Evolutionary conservation across 64 coral and sea anemone genomes (phyloP).

Genomic region (Pocillopora damicornis): DNA sequence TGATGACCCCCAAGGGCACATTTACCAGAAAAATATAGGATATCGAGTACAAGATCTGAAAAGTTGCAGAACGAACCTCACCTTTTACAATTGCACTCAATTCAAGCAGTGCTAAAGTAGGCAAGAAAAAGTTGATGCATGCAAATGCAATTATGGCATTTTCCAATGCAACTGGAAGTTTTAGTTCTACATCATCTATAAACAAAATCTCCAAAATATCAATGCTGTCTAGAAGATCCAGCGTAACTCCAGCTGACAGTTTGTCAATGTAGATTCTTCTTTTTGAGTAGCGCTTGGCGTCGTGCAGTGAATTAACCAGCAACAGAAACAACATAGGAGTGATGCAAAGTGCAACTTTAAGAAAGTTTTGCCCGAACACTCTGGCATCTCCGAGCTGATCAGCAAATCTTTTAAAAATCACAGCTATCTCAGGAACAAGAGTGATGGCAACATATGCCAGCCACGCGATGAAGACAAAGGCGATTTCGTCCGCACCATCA

Average conservation of each 20-base stretch:
- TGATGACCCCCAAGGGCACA: conserved; percentile 67
- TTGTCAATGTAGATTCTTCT: conserved; percentile 77
- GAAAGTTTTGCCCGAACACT: conserved; percentile 76
- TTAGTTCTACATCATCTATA: conserved; percentile 49
- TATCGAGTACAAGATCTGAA: conserved; percentile 67
- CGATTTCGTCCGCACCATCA: conserved; percentile 73
- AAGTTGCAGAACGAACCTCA: conserved; percentile 46
- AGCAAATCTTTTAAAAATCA: conserved; percentile 89
- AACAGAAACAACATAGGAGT: conserved; percentile 78
- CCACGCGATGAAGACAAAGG: conserved; percentile 88
- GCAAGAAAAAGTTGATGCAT: conserved; percentile 89
- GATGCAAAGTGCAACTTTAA: conserved; percentile 83
- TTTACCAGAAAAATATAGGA: conserved; percentile 85
- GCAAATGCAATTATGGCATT: conserved; percentile 96
- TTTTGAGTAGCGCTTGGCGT: conserved; percentile 45
- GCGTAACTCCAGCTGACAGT: conserved; percentile 67
- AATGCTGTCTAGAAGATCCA: conserved; percentile 92
- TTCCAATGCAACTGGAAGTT: conserved; percentile 51
- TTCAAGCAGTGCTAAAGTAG: conserved; percentile 73
- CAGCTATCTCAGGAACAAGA: conserved; percentile 74
- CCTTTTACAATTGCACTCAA: conserved; percentile 74
- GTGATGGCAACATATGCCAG: conserved; percentile 76
- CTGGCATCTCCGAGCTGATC: conserved; percentile 79
- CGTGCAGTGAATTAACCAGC: conserved; percentile 82
- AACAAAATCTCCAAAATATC: conserved; percentile 94